Evolutionary conservation across 2,888 invertebrate genomes (phyloP).

Genomic region (Xestia xanthographa): DNA sequence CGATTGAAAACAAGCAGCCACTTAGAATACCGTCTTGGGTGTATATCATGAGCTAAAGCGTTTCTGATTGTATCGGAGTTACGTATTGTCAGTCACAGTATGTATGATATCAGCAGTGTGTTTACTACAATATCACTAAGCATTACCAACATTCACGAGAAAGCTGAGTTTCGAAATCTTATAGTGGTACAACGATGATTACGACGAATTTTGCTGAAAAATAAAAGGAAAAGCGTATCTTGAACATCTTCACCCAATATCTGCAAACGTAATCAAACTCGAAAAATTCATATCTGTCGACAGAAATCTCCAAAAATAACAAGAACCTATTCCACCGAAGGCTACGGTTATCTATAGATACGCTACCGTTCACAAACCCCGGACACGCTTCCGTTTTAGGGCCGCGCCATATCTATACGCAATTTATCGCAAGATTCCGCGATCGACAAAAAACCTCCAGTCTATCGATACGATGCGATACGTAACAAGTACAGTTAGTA

Average conservation of each 20-base stretch:
- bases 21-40: conserved; percentile 3
- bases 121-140: background rate
- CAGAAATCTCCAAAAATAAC: conserved; percentile 57
- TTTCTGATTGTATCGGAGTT: background rate
- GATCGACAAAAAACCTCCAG: conserved; percentile 51
- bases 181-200: background rate
- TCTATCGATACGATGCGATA: conserved; percentile 62
- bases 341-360: conserved; percentile 52
- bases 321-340: conserved; percentile 57
- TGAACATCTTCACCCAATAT: conserved; percentile 30
- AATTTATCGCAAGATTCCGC: conserved; percentile 62
- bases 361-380: conserved; percentile 59
- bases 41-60: conserved; percentile 19
- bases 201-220: background rate
- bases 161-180: background rate
- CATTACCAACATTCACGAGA: background rate
- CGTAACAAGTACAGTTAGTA: conserved; percentile 81
- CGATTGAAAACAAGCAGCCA: conserved; percentile 10
- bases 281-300: conserved; percentile 57
- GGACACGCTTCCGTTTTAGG: conserved; percentile 65
- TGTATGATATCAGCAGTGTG: background rate
- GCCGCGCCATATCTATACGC: conserved; percentile 56
- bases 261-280: conserved; percentile 47
- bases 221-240: conserved; percentile 8
- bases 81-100: background rate